Conservation (phyloP, 2,113 vertebrate genomes). For the Rattus rattus region DNA sequence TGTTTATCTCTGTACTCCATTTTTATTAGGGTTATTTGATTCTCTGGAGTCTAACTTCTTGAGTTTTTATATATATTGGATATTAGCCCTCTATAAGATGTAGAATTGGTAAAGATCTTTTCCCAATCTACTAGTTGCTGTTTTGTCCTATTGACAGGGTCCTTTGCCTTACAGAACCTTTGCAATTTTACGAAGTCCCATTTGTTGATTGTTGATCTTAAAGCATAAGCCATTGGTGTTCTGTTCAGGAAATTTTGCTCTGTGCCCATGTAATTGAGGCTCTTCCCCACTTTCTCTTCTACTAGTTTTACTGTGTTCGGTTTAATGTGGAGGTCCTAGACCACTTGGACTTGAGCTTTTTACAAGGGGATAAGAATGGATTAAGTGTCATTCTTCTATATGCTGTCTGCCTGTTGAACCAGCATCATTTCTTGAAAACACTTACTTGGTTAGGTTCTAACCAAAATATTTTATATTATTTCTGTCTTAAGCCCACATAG, state of each 20-base stretch:
- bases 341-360: background rate
- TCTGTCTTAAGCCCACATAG: no score
- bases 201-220: background rate
- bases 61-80: background rate
- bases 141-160: no score
- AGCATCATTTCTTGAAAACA: no score
- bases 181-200: background rate
- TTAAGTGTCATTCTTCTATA: background rate
- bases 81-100: background rate
- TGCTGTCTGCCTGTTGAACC: no score
- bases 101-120: background rate
- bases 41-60: background rate
- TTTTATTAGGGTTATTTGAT: background rate
- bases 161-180: no score
- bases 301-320: background rate
- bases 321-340: background rate
- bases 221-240: no score
- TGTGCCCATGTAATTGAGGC: no score
- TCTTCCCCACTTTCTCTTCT: background rate
- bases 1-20: background rate
- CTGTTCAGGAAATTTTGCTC: no score
- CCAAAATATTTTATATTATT: no score
- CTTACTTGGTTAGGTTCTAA: no score
- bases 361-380: background rate
- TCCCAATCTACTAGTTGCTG: background rate